These are phyloP conservation scores for Pseudochromis fuscus DNA, from an alignment of 2,797 vertebrate species.

Conservation along the genomic window DNA sequence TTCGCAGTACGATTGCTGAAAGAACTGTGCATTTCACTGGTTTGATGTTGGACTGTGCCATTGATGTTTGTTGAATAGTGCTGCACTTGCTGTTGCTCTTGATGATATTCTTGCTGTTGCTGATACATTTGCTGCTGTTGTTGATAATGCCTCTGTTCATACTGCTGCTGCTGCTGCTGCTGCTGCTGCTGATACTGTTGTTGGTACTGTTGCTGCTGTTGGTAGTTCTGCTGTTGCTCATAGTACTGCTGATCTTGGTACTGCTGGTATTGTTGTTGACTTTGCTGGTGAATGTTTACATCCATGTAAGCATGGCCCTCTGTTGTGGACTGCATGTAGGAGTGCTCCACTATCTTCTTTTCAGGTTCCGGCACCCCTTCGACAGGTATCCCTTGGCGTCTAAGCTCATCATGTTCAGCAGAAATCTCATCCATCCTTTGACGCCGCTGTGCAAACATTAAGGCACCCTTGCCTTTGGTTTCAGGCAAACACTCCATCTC, in stretches of 20 bases:
- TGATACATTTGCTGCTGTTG: constrained; percentile 79
- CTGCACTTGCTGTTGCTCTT: constrained; percentile 81
- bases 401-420: constrained; percentile 92
- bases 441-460: constrained; percentile 95
- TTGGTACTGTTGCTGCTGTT: constrained; percentile 64
- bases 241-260: constrained; percentile 81
- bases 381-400: constrained; percentile 83
- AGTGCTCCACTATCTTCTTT: constrained; percentile 72
- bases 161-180: constrained; percentile 69
- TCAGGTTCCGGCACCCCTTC: constrained; percentile 77
- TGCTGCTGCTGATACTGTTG: constrained; percentile 73
- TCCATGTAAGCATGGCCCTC: constrained; percentile 89
- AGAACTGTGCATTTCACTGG: constrained; percentile 82
- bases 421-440: constrained; percentile 95
- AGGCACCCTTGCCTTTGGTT: constrained; percentile 94
- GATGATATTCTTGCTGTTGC: constrained; percentile 77
- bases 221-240: constrained; percentile 73
- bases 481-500: constrained; percentile 94
- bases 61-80: constrained; percentile 86
- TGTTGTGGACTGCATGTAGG: constrained; percentile 80
- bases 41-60: constrained; percentile 85
- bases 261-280: constrained; percentile 78
- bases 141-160: constrained; percentile 77
- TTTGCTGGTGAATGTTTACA: constrained; percentile 82
- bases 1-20: constrained; percentile 90